Conservation (phyloP, 2,113 vertebrate genomes). For the Paradisaea rubra region DNA sequence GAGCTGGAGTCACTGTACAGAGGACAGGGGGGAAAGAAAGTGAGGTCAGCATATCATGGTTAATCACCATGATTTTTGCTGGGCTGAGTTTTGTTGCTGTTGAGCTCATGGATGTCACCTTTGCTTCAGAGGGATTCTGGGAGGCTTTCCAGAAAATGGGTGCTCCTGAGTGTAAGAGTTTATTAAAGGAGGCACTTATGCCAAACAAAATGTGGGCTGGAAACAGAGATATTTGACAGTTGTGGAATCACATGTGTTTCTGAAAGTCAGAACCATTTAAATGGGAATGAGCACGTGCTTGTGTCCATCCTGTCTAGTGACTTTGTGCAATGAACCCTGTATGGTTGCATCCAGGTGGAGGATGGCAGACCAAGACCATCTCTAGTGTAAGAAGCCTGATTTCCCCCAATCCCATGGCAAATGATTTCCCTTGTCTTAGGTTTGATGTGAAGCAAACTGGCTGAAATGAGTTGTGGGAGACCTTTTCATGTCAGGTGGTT, state of each 20-base stretch:
- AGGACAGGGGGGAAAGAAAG: neutral
- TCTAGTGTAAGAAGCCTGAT: neutral
- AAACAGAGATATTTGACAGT: neutral
- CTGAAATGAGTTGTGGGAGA: neutral
- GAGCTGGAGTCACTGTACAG: neutral
- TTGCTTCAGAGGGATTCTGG: neutral
- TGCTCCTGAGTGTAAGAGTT: neutral
- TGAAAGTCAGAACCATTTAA: neutral
- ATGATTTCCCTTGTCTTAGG: neutral
- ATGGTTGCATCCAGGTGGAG: neutral
- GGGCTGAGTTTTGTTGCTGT: neutral
- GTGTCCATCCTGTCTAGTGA: neutral
- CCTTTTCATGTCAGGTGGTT: neutral
- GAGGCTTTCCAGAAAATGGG: neutral
- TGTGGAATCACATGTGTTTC: neutral
- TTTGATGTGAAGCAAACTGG: neutral
- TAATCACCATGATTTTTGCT: neutral
- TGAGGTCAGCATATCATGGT: accelerated
- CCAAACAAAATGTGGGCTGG: neutral
- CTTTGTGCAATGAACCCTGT: neutral
- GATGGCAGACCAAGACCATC: neutral
- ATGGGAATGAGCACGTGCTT: accelerated
- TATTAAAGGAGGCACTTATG: neutral
- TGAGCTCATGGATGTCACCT: neutral
- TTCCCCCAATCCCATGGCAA: neutral